Evolutionary conservation across 2,797 vertebrate species (phyloP).

Genomic region (Tolypeutes matacus): DNA sequence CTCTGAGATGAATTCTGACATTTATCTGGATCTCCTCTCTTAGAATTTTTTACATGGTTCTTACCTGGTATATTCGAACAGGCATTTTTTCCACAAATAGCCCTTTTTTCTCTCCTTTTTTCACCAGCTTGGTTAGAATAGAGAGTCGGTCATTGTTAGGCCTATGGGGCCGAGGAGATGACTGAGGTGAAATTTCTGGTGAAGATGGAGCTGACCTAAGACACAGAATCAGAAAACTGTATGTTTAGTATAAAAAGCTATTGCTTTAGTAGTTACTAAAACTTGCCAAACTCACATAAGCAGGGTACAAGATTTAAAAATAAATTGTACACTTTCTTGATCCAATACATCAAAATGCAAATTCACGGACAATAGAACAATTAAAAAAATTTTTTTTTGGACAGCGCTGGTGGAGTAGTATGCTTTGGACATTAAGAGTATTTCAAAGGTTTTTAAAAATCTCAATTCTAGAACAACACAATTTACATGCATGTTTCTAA

Average conservation of each 20-base stretch:
- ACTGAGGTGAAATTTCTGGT: constrained; percentile 98
- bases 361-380: not conserved
- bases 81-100: constrained; percentile 99
- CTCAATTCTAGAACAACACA: not conserved
- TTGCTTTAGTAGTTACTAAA: not conserved
- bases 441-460: not conserved
- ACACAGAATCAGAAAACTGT: constrained; percentile 36
- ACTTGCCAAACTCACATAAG: not conserved
- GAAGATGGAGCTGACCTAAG: constrained; percentile 97
- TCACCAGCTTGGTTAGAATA: constrained; percentile 96
- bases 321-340: not conserved
- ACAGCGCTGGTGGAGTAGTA: not conserved
- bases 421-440: not conserved
- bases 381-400: constrained; percentile 13
- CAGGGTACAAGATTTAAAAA: not conserved
- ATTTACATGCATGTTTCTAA: constrained; percentile 38
- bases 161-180: constrained; percentile 97
- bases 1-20: not conserved
- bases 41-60: not conserved
- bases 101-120: constrained; percentile 98
- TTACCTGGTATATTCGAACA: constrained; percentile 97
- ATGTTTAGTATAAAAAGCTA: not conserved
- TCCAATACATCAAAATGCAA: not conserved
- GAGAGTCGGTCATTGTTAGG: constrained; percentile 98
- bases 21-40: not conserved